Percentiles rank a stretch among this genome's conserved stretches.
phyloP scores from a whole-genome alignment of 1,140 invertebrate genomes.

The Formica exsecta region DNA sequence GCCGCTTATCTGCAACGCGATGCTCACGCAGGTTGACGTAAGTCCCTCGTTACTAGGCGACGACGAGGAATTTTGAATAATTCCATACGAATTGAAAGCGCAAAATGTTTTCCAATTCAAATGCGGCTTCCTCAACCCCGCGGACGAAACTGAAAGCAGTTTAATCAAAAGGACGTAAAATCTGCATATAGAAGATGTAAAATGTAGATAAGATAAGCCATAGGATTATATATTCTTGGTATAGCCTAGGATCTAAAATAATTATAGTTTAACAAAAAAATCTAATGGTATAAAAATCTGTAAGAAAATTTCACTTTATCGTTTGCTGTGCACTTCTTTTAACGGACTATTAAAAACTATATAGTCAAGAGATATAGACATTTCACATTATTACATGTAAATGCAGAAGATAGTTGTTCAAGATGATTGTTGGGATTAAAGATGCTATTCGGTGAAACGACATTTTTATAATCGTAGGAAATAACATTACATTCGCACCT shows the following conservation, averaged over 20 bases:
- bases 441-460: neutral
- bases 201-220: neutral
- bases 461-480: slow-evolving; percentile 25
- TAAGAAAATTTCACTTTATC: neutral
- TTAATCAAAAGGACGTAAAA: slow-evolving; percentile 28
- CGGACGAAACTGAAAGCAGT: slow-evolving; percentile 17
- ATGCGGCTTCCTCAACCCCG: neutral
- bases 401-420: neutral
- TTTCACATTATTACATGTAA: neutral
- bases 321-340: neutral
- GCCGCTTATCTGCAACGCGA: neutral
- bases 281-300: neutral
- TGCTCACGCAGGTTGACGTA: neutral
- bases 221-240: no score
- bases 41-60: neutral
- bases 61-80: slow-evolving; percentile 14
- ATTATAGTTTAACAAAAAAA: neutral
- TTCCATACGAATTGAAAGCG: slow-evolving; percentile 29
- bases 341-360: neutral
- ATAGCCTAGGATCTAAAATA: neutral
- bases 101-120: slow-evolving; percentile 36
- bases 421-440: neutral
- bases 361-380: neutral
- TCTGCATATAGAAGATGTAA: neutral
- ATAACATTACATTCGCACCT: slow-evolving; percentile 16